Evolutionary conservation across 2,113 vertebrate genomes (phyloP).

Genomic region (Sakesphorus luctuosus): DNA sequence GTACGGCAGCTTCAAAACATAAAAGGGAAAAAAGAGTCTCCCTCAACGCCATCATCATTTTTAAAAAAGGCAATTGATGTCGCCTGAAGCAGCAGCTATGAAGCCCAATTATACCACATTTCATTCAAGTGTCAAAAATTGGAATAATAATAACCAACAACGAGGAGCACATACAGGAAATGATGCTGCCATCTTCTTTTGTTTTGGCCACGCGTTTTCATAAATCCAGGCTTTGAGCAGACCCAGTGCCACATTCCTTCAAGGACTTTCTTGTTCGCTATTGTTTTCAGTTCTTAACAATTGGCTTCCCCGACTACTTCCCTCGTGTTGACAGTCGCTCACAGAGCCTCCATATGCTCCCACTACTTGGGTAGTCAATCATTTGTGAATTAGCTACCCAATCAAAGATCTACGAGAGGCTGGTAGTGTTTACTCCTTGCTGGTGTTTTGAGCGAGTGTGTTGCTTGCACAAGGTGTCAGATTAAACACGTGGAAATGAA

Average conservation of each 20-base stretch:
- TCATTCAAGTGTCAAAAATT: conserved; percentile 76
- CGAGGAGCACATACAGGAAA: conserved; percentile 40
- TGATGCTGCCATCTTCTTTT: conserved; percentile 68
- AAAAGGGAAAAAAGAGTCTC: conserved; percentile 68
- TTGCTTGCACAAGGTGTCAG: conserved; percentile 55
- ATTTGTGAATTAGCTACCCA: conserved; percentile 68
- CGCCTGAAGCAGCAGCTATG: conserved; percentile 63
- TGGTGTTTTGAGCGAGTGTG: conserved; percentile 55
- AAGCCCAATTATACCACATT: conserved; percentile 75
- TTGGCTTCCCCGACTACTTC: conserved; percentile 47
- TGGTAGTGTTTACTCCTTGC: conserved; percentile 26
- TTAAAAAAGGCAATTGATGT: conserved; percentile 75
- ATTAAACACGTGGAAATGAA: conserved; percentile 23
- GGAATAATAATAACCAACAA: conserved; percentile 71
- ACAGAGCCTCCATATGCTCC: conserved; percentile 68
- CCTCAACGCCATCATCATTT: conserved; percentile 70
- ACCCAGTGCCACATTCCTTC: conserved; percentile 63
- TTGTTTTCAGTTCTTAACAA: conserved; percentile 57
- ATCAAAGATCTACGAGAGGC: conserved; percentile 47
- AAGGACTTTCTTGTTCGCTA: conserved; percentile 62
- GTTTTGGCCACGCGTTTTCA: conserved; percentile 63
- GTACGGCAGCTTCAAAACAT: conserved; percentile 64
- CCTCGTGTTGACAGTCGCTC: conserved; percentile 64
- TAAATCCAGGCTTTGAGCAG: conserved; percentile 64
- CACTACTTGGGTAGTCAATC: conserved; percentile 63